phyloP scores from a whole-genome alignment of 2,113 vertebrate species.

The Amblyornis subalaris region DNA sequence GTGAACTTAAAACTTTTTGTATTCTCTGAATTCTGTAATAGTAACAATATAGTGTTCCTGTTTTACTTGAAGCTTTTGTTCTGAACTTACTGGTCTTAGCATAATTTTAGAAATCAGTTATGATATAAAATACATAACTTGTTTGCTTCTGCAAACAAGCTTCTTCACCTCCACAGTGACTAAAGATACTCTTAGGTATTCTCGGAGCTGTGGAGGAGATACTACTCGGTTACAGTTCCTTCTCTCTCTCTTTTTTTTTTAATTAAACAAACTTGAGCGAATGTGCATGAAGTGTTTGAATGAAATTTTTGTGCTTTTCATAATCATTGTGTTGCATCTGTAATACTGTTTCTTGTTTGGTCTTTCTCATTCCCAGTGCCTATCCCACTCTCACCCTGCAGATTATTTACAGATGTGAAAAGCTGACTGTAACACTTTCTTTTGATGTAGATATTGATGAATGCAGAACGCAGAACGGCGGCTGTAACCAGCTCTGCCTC shows the following conservation, averaged over 20 bases:
- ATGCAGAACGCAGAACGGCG: conserved; percentile 78
- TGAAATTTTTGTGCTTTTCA: neutral
- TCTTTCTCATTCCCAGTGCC: neutral
- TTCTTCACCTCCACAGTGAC: neutral
- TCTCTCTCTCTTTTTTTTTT: neutral
- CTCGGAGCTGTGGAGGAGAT: neutral
- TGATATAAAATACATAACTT: neutral
- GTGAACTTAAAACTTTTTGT: neutral
- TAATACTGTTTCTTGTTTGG: neutral
- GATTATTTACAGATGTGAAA: neutral
- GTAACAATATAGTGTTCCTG: neutral
- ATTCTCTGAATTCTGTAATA: neutral
- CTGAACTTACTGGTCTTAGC: neutral
- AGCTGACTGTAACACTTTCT: neutral
- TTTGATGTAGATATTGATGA: conserved; percentile 86
- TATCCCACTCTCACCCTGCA: neutral
- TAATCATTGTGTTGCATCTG: neutral
- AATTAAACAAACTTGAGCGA: neutral
- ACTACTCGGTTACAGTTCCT: neutral
- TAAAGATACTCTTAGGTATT: neutral
- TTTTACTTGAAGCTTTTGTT: neutral
- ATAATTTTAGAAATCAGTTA: neutral
- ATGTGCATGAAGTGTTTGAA: neutral
- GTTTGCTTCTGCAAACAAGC: neutral
- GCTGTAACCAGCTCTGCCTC: conserved; percentile 86